Evolutionary conservation across 2,113 vertebrate species (phyloP).

Genomic region (Nycticryphes semicollaris): DNA sequence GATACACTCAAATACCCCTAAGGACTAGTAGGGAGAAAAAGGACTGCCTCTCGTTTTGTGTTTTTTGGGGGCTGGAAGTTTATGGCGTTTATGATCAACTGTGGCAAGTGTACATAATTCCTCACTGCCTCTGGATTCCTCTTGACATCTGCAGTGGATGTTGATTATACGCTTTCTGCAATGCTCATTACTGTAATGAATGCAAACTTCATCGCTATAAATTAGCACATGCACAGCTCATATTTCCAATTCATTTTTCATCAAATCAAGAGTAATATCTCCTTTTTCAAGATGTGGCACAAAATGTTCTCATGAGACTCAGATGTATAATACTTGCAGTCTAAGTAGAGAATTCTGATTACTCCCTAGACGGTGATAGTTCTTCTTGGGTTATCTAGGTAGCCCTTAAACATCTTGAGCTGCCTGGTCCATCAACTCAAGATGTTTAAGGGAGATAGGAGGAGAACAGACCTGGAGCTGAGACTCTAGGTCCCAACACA

Average conservation of each 20-base stretch:
- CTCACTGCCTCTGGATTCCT: slow-evolving; percentile 21
- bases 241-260: slow-evolving; percentile 30
- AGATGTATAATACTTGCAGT: not conserved
- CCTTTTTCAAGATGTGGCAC: slow-evolving; percentile 9
- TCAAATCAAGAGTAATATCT: slow-evolving; percentile 29
- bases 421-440: not conserved
- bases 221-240: not conserved
- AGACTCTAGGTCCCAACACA: not conserved
- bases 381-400: not conserved
- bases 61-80: not conserved
- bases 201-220: slow-evolving; percentile 18
- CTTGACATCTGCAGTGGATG: slow-evolving; percentile 20
- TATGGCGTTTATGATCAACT: not conserved
- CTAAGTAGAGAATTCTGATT: not conserved
- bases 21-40: not conserved
- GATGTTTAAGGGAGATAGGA: not conserved
- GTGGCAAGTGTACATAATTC: not conserved
- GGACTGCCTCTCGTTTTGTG: not conserved
- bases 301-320: not conserved
- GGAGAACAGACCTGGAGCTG: not conserved
- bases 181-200: slow-evolving; percentile 45
- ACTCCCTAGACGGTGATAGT: not conserved
- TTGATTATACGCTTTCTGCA: slow-evolving; percentile 16
- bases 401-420: not conserved
- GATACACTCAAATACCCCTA: not conserved